Base-by-base conservation (phyloP, 1,140 invertebrate species). In the Maconellicoccus hirsutus region DNA sequence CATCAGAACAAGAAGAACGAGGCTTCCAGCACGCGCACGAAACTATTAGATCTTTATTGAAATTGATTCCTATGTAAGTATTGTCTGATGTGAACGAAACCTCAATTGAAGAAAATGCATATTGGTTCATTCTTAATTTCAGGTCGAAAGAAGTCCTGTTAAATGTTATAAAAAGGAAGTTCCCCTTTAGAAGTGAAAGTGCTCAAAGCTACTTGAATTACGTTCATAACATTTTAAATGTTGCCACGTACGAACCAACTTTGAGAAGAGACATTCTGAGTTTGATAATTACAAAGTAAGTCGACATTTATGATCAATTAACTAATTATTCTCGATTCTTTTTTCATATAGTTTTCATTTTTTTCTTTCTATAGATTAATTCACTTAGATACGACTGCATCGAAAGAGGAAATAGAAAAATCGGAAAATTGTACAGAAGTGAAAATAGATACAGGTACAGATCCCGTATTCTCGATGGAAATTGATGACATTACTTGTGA, bases 261-360 rank as follows among this genome's bases (percentile, higher is more conserved):
- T 78, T 86, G 59, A 79, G 83, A 71, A 78, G 79, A 70, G 79
- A 85, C 21, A 82, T 91, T 66, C 76, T 91, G 14, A 79, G 83
- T 73, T 78, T 90, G 73, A 83, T 90, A 71, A 82, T 89, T 75
- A 83, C 86, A 71, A 88, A 85, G 85, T 89, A 81, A 80, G 76
- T 76, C 27, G 4, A 71, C 25, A 59, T 52, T 72, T 25, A 66
- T 22, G 66, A 73, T 74, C 42, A 23, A 66, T 14, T 33, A 70
- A 1, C 22, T 69, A 7, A 7, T 19, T 66, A 23, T 66, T 66
- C 10, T 39, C 26, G 22, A 23, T 66, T 66, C 25, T 66, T 22
- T 29, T 23, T 16, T 25, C 4, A 33, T 6, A n/a, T 21, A 19
- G 33, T 33, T 70, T 70, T 38, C 12, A 6, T 22, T 33, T 12